Evolutionary conservation across 2,113 vertebrate genomes (phyloP).

Genomic region (Holacanthus passer): DNA sequence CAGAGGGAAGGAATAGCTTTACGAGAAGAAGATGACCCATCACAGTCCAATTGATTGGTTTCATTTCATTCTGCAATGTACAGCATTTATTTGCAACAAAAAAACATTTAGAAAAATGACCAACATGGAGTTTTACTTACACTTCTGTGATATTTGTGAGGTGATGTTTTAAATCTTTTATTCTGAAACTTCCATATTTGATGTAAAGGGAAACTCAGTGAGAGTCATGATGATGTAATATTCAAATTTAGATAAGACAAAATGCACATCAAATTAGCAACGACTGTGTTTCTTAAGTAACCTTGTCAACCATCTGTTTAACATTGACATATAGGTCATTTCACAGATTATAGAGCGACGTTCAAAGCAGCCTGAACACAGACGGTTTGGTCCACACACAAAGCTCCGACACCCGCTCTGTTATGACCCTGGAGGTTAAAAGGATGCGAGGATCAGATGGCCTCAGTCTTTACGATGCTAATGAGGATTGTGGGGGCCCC

Average conservation of each 20-base stretch:
- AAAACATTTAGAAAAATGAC: constrained; percentile 10
- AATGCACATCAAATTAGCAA: background rate
- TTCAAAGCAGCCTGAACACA: constrained; percentile 53
- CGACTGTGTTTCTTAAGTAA: background rate
- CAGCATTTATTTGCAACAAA: constrained; percentile 8
- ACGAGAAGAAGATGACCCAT: constrained; percentile 57
- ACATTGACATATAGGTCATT: constrained; percentile 8
- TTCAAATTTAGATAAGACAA: background rate
- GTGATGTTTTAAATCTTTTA: background rate
- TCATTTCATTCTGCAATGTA: constrained; percentile 32
- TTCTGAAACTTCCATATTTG: background rate
- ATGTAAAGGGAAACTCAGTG: background rate
- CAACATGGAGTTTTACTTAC: background rate
- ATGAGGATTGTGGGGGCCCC: constrained; percentile 40
- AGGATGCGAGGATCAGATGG: constrained; percentile 47
- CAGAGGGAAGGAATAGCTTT: constrained; percentile 43
- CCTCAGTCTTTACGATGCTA: constrained; percentile 64
- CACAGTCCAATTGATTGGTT: constrained; percentile 33
- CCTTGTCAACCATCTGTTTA: constrained; percentile 28
- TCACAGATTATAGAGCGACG: constrained; percentile 19
- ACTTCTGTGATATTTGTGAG: background rate
- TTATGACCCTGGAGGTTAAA: constrained; percentile 71
- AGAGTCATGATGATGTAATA: background rate
- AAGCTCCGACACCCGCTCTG: constrained; percentile 58
- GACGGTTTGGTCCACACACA: constrained; percentile 48